Evolutionary conservation across 64 coral and sea anemone genomes (phyloP), one percentile per base, ranked within the genome.

Genomic region (Pocillopora damicornis): DNA sequence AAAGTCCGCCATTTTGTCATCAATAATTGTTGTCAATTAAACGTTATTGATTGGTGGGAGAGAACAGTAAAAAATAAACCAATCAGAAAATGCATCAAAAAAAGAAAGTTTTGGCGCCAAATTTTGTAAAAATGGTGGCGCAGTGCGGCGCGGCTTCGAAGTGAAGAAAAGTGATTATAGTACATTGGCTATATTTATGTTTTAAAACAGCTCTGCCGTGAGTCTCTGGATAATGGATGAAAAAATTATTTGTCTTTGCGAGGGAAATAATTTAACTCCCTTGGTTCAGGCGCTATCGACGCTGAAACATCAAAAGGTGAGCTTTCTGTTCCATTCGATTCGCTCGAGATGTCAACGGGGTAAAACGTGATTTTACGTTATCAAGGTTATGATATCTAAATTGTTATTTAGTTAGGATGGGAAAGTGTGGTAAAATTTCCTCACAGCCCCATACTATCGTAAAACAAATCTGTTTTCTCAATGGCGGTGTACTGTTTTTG

Each of bases 291-390:
- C 63, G 37, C 69, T 96, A 0, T 81, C 51, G 45, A 37, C 75
- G 51, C 71, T 96, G 5, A 89, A 90, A 78, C 74, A 76, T 89
- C 87, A 90, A 20, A 87, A 96, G 91, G 94, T 96, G 75, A 60
- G 82, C 35, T 15, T 9, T 65, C 37, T 23, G 22, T 67, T 18
- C 6, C 63, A 66, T 14, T 66, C 63, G 20, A 14, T 14, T 18
- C 16, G 22, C 3, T 67, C 16, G 16, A 51, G 42, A 51, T 51
- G 42, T 51, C 42, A 4, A 51, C 42, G 7, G 42, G 42, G 3
- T 51, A 51, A 51, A 51, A 51, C 42, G 3, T 51, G 42, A 51
- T 51, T 51, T 51, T 7, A 51, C 2, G 7, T 51, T 51, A 7
- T 51, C 42, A 51, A 51, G 42, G 0, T 51, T 7, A 51, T 51